Conservation (phyloP, 2,797 vertebrate genomes). For the Ataeniobius toweri region DNA sequence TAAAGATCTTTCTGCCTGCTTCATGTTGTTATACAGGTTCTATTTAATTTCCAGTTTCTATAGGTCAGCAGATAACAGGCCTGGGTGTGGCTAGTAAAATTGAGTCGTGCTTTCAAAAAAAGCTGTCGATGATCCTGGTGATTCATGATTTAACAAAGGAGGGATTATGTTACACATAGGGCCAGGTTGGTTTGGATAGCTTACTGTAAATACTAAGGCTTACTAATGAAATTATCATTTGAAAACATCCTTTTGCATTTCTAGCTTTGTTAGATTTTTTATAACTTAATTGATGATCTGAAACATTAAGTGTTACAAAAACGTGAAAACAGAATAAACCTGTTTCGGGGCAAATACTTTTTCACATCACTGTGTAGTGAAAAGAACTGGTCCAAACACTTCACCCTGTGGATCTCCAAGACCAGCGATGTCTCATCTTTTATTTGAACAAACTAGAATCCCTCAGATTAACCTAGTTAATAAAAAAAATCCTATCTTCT, state of each 20-base stretch:
- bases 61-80: neutral
- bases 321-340: neutral
- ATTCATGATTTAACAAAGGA: neutral
- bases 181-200: neutral
- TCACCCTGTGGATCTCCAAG: neutral
- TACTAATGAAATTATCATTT: neutral
- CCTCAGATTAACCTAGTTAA: neutral
- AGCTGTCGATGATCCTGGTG: neutral
- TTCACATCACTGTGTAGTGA: neutral
- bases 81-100: neutral
- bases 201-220: neutral
- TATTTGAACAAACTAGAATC: neutral
- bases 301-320: neutral
- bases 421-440: neutral
- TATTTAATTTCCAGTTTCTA: neutral
- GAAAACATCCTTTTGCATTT: no score
- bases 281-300: no score
- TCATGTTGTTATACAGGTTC: neutral
- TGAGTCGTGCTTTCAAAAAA: neutral
- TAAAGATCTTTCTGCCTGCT: neutral
- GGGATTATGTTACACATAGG: neutral
- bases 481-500: neutral
- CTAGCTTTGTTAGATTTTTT: no score
- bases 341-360: neutral
- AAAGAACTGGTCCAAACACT: neutral